A percentile compares a stretch with the other conserved stretches of the same genome.
phyloP scores from a whole-genome alignment of 2,797 vertebrate species.

The Rhabdomys pumilio region DNA sequence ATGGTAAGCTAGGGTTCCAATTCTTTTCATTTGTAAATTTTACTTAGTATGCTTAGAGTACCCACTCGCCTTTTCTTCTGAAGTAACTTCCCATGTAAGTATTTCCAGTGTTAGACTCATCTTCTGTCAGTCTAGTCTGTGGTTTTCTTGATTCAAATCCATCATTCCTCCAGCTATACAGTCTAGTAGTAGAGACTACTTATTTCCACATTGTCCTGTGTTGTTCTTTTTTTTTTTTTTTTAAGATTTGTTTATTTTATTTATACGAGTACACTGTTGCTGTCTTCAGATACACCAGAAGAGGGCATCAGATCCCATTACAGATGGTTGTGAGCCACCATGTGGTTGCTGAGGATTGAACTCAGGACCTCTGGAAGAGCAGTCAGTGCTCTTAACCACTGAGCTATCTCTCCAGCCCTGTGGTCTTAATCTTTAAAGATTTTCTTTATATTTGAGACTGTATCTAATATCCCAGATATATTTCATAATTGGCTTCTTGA shows the following conservation, averaged over 20 bases:
- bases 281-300: too few species aligned
- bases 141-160: not conserved
- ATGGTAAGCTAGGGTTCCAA: not conserved
- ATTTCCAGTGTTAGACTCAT: not conserved
- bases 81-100: constrained; percentile 16
- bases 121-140: not conserved
- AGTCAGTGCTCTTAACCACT: too few species aligned
- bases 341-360: too few species aligned
- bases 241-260: too few species aligned
- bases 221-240: not conserved
- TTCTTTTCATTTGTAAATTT: not conserved
- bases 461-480: not conserved
- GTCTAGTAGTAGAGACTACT: not conserved
- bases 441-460: not conserved
- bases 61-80: not conserved
- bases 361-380: too few species aligned
- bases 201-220: not conserved
- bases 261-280: too few species aligned
- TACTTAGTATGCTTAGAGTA: not conserved
- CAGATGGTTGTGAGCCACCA: too few species aligned
- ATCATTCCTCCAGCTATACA: not conserved
- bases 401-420: too few species aligned
- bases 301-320: too few species aligned
- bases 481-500: constrained; percentile 63
- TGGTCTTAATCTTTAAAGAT: constrained; percentile 35